Base-by-base conservation (phyloP, 2,113 vertebrate genomes). In the Corythornis vintsioides region DNA sequence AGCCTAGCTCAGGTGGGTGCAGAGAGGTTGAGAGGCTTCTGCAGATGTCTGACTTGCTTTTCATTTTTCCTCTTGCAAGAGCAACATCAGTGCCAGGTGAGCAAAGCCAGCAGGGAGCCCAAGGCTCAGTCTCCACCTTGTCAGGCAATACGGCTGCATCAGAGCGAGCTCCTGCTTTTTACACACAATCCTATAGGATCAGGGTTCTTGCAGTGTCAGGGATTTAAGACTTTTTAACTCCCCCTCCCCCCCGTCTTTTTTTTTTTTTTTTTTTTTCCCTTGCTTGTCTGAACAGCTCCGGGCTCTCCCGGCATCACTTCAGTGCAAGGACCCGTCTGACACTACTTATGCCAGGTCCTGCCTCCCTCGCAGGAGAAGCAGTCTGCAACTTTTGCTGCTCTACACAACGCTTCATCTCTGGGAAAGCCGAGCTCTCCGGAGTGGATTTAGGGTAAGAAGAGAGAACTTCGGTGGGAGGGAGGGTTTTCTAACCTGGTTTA, bases 201-300 rank as follows among this genome's bases (percentile, higher is more conserved):
- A 89, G 95, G 88, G 67, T 90, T 96, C 94, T 94, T 96, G 97
- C 97, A 95, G 96, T 94, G 97, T 96, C 95, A 97, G 97, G 96
- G 92, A 89, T 97, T 98, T 97, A 40, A 87, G 94, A 96, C 57
- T 90, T 90, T 94, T 92, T 83, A 94, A 83, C 86, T 80, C 80
- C 84, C 77, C 86, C 76, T 47, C 59, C 73, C 19, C 29, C 8
- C 47, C 21, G 10, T 38, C 10, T 6, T 14, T 42, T 56, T 11
- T 18, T 5, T 56, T 11, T 18, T 5, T 38, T 21, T 55, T 17
- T 53, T 55, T 42, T 50, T 16, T 13, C 1, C 40, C 35, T 50
- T 26, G 61, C 43, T 77, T 12, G 73, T 84, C 67, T 74, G 95
- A 90, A 17, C 94, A 94, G 96, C 90, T 94, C 95, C 28, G 59